phyloP scores from a whole-genome alignment of 1,140 invertebrate genomes.

The Brachystomella parvula region DNA sequence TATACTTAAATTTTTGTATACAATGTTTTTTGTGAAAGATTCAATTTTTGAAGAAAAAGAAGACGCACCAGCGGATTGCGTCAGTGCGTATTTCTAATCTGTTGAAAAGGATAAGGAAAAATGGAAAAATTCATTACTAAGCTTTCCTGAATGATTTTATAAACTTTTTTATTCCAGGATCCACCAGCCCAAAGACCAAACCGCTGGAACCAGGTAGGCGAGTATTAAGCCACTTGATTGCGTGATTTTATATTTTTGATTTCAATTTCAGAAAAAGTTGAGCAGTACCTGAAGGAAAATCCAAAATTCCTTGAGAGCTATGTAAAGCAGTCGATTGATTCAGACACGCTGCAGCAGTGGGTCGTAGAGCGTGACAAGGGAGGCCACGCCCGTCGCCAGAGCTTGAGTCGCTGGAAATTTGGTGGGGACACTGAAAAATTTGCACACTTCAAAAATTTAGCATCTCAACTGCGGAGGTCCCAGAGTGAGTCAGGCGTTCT shows the following conservation, averaged over 20 bases:
- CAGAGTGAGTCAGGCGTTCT: slow-evolving; percentile 43
- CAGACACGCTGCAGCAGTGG: slow-evolving; percentile 29
- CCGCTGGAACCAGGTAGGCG: slow-evolving; percentile 7
- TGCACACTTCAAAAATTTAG: slow-evolving; percentile 25
- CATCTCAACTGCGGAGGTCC: slow-evolving; percentile 18
- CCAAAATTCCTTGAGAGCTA: slow-evolving; percentile 26
- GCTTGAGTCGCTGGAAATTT: slow-evolving; percentile 32
- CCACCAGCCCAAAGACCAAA: not conserved
- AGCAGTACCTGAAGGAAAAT: slow-evolving; percentile 27
- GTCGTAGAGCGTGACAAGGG: slow-evolving; percentile 23
- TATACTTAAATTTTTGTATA: too few species aligned
- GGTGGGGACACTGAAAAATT: slow-evolving; percentile 23
- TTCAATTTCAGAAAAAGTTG: slow-evolving; percentile 23
- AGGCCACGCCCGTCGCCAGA: slow-evolving; percentile 19
- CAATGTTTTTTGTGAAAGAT: too few species aligned
- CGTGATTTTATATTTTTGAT: slow-evolving; percentile 5
- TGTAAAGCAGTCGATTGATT: slow-evolving; percentile 21
- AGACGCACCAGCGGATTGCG: too few species aligned
- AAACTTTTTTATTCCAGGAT: slow-evolving; percentile 6
- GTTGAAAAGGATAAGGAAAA: not conserved
- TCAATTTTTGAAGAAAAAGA: too few species aligned
- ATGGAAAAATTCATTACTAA: too few species aligned
- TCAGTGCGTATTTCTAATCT: too few species aligned
- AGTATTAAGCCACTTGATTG: not conserved
- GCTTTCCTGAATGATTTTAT: not conserved